These are phyloP conservation scores for Cyanoramphus novaezelandiae DNA, from an alignment of 2,113 vertebrate species.

Conservation along the genomic window DNA sequence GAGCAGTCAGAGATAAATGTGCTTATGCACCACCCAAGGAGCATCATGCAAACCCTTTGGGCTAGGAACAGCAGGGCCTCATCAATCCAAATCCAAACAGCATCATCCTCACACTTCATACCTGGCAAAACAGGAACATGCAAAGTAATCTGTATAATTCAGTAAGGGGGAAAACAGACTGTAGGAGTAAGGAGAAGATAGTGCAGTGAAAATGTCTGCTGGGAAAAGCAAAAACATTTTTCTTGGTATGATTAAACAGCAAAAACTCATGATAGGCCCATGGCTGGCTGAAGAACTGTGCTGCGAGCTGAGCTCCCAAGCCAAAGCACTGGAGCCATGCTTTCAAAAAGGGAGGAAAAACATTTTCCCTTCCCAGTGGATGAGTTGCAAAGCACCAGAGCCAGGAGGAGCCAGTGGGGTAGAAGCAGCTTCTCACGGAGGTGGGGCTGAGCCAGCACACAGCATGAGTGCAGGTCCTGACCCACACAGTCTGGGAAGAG, in stretches of 20 bases:
- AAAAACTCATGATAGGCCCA: not conserved
- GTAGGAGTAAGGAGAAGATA: not conserved
- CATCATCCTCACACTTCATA: not conserved
- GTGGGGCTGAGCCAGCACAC: not conserved
- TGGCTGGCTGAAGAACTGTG: not conserved
- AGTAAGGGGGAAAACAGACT: not conserved
- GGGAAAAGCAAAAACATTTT: not conserved
- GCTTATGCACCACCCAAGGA: not conserved
- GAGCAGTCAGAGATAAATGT: not conserved
- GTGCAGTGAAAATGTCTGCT: not conserved
- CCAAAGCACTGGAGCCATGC: not conserved
- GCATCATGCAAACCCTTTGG: not conserved
- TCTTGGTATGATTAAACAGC: not conserved
- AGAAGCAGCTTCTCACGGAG: not conserved
- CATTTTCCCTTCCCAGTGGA: not conserved
- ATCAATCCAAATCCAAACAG: not conserved
- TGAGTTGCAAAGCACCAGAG: not conserved
- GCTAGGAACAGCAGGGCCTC: not conserved
- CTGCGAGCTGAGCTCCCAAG: not conserved
- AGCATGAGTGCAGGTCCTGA: not conserved
- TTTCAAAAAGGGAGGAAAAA: not conserved
- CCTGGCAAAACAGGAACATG: not conserved
- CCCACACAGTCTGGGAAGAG: accelerated
- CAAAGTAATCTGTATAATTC: not conserved
- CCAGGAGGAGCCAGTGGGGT: not conserved